Evolutionary conservation across 2,888 invertebrate genomes (phyloP).

Genomic region (Trachelus iudaicus): DNA sequence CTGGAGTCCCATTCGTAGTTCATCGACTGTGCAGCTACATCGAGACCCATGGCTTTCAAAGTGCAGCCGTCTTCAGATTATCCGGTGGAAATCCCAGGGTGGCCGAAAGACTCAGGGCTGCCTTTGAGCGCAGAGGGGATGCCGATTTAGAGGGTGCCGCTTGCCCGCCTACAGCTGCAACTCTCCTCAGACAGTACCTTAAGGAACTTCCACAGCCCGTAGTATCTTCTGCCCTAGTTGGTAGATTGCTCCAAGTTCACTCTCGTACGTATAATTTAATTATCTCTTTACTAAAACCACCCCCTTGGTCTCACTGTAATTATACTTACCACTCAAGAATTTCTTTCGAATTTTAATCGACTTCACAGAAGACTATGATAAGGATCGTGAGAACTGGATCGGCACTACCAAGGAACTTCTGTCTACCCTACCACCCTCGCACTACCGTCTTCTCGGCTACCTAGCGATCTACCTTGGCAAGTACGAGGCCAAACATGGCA

Average conservation of each 20-base stretch:
- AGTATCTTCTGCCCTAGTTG: conserved; percentile 66
- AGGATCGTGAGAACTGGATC: conserved; percentile 55
- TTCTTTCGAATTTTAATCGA: not conserved
- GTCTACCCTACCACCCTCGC: conserved; percentile 49
- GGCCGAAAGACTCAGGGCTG: conserved; percentile 67
- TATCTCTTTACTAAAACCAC: not conserved
- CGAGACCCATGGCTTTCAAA: conserved; percentile 62
- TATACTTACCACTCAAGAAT: not conserved
- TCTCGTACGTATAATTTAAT: conserved; percentile 46
- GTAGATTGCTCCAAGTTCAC: conserved; percentile 56
- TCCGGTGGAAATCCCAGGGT: conserved; percentile 69
- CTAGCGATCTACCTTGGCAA: conserved; percentile 57
- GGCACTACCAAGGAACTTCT: conserved; percentile 54
- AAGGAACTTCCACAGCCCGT: conserved; percentile 69
- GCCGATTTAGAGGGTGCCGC: conserved; percentile 67
- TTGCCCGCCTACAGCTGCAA: conserved; percentile 70
- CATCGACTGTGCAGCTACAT: conserved; percentile 65
- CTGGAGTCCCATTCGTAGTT: conserved; percentile 63
- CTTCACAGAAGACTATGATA: conserved; percentile 47
- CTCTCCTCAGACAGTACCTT: conserved; percentile 69
- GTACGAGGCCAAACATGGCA: conserved; percentile 58
- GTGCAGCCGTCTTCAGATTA: conserved; percentile 65
- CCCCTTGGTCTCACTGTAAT: not conserved
- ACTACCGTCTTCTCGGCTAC: conserved; percentile 58
- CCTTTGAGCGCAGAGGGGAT: conserved; percentile 69